These are phyloP conservation scores for Atethmia centrago DNA, from an alignment of 2,888 invertebrate species.

Conservation along the genomic window DNA sequence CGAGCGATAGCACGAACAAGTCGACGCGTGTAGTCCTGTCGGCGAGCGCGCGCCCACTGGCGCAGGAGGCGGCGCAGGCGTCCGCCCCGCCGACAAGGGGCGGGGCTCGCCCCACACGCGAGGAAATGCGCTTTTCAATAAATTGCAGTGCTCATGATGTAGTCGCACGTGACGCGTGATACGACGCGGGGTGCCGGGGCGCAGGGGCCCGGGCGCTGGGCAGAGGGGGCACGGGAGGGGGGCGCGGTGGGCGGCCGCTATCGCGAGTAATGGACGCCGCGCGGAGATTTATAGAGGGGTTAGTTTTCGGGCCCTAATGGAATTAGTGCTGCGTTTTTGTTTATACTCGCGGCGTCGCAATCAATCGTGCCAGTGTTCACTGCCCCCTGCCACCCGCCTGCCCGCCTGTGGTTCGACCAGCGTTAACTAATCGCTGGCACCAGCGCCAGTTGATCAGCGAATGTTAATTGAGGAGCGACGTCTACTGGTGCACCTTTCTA, in stretches of 20 bases:
- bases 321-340: constrained; percentile 81
- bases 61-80: constrained; percentile 65
- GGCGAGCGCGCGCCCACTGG: constrained; percentile 79
- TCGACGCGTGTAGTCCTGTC: constrained; percentile 71
- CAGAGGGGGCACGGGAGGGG: constrained; percentile 63
- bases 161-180: constrained; percentile 55
- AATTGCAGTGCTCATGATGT: constrained; percentile 67
- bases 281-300: constrained; percentile 81
- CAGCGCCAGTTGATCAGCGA: constrained; percentile 61
- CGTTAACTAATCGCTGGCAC: constrained; percentile 74
- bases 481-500: background rate
- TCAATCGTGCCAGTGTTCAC: constrained; percentile 62
- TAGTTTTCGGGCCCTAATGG: constrained; percentile 82
- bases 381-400: constrained; percentile 6
- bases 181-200: constrained; percentile 54
- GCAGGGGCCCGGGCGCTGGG: constrained; percentile 56
- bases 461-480: constrained; percentile 35
- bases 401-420: constrained; percentile 26
- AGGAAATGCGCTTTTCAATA: constrained; percentile 77
- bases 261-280: constrained; percentile 73
- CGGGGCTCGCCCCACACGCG: constrained; percentile 51
- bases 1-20: constrained; percentile 62
- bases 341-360: constrained; percentile 73
- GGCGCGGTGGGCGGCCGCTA: constrained; percentile 66
- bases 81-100: constrained; percentile 51